Evolutionary conservation across 2,113 vertebrate genomes (phyloP).

Genomic region (Arothron firmamentum): DNA sequence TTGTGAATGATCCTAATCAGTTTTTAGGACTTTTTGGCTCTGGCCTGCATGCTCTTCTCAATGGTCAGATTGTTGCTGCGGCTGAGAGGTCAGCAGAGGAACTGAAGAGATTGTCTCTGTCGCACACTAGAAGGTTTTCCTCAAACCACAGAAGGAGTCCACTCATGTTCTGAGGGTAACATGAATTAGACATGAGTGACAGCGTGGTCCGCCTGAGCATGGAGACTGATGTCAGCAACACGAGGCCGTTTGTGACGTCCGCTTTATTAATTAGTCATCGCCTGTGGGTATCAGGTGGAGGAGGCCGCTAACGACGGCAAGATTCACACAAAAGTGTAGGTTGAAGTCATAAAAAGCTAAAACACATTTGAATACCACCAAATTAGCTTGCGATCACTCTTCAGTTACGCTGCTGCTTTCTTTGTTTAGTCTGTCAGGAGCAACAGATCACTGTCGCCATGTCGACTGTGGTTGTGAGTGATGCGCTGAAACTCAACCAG

Average conservation of each 20-base stretch:
- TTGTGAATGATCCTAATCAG: too few relatives aligned
- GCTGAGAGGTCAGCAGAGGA: too few relatives aligned
- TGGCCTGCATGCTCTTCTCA: too few relatives aligned
- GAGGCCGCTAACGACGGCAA: slow-evolving; percentile 9
- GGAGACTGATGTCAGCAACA: slow-evolving; percentile 52
- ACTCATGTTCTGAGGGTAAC: slow-evolving; percentile 39
- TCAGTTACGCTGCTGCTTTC: not conserved
- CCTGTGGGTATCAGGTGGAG: slow-evolving; percentile 55
- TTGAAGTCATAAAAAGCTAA: not conserved
- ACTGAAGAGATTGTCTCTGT: too few relatives aligned
- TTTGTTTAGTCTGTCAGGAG: slow-evolving; percentile 25
- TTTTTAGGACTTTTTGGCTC: too few relatives aligned
- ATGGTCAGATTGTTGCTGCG: too few relatives aligned
- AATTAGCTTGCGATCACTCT: not conserved
- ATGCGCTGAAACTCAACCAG: slow-evolving; percentile 24
- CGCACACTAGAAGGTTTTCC: not conserved
- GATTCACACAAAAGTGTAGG: slow-evolving; percentile 3
- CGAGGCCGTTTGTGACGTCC: slow-evolving; percentile 58
- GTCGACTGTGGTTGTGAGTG: slow-evolving; percentile 32
- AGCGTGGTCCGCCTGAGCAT: slow-evolving; percentile 33
- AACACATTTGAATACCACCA: not conserved
- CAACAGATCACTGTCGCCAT: slow-evolving; percentile 40
- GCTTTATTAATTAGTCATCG: slow-evolving; percentile 71
- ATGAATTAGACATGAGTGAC: slow-evolving; percentile 64
- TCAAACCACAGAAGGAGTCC: slow-evolving; percentile 3